Percentiles rank a stretch among this genome's conserved stretches.
Conservation (phyloP, 2,113 vertebrate genomes). For the Butorides virescens region DNA sequence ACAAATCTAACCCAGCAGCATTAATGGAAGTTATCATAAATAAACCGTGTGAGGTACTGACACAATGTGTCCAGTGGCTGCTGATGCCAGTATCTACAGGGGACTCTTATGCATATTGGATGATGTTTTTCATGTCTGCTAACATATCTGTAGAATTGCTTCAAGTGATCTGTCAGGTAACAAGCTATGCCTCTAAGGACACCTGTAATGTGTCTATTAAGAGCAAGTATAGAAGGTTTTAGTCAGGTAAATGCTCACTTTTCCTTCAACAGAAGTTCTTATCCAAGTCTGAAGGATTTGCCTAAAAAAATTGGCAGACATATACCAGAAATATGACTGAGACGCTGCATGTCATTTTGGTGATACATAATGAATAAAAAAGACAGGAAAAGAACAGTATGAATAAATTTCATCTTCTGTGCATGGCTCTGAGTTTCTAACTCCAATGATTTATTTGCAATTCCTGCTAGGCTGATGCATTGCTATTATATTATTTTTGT, state of each 20-base stretch:
- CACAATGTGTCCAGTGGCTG: background rate
- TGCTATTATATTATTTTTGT: background rate
- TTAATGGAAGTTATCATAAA: background rate
- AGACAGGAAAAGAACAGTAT: background rate
- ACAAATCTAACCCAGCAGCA: background rate
- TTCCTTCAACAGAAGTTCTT: background rate
- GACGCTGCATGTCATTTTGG: background rate
- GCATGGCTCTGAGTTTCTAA: background rate
- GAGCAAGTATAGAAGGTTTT: background rate
- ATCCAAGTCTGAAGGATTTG: background rate
- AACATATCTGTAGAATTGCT: background rate
- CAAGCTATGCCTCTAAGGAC: background rate
- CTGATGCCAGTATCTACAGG: background rate
- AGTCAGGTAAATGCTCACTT: background rate
- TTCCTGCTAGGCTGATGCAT: background rate
- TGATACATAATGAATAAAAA: background rate
- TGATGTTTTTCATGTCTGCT: background rate
- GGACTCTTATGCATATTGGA: background rate
- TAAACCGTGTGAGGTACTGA: background rate
- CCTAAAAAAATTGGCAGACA: background rate
- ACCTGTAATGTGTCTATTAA: background rate
- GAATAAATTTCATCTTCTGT: background rate
- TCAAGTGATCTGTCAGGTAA: background rate
- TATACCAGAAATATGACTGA: background rate
- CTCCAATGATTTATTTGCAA: background rate